Conservation (phyloP, 2,888 invertebrate species). For the Gordius sp. region DNA sequence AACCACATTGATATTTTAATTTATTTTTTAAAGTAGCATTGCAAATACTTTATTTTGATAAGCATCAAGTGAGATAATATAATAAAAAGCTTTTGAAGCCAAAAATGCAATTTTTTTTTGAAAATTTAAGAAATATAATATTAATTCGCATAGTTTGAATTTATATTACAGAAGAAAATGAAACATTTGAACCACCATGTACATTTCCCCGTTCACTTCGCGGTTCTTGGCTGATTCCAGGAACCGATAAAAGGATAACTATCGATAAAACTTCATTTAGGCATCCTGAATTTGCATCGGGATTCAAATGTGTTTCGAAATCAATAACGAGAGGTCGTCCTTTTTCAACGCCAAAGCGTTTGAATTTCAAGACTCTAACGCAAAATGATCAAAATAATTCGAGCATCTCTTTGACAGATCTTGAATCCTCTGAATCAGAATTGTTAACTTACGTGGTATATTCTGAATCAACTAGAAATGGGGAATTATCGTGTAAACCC, state of each 20-base stretch:
- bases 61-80: no score
- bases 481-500: background rate
- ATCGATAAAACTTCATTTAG: background rate
- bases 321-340: background rate
- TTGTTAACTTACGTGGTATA: constrained; percentile 3
- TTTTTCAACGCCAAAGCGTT: no score
- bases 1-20: no score
- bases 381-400: background rate
- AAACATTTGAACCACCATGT: background rate
- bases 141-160: no score
- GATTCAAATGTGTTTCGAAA: background rate
- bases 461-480: background rate
- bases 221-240: background rate
- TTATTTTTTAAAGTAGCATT: no score
- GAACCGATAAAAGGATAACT: constrained; percentile 2
- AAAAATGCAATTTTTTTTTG: no score
- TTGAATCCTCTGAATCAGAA: background rate
- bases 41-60: no score
- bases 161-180: background rate
- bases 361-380: no score
- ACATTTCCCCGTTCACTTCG: background rate
- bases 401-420: background rate
- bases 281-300: background rate
- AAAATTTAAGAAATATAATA: no score
- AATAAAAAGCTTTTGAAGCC: no score